Conservation (phyloP, 2,113 vertebrate species). For the Pipa parva region DNA sequence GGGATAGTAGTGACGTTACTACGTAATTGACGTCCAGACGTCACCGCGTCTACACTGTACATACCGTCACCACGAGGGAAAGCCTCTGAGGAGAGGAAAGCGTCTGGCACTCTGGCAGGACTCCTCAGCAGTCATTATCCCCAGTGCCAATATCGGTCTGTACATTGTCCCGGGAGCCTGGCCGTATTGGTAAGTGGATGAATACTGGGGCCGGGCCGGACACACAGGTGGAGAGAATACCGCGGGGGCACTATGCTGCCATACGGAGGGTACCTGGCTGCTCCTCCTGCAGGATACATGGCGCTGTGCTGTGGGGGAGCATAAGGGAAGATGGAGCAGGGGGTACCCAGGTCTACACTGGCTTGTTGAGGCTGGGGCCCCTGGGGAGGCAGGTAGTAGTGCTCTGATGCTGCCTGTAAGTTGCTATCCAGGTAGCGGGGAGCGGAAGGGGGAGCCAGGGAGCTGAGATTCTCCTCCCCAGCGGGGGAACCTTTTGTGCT, state of each 20-base stretch:
- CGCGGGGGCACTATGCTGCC: slow-evolving; percentile 83
- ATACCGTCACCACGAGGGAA: no score
- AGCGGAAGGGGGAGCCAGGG: slow-evolving; percentile 58
- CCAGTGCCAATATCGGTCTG: no score
- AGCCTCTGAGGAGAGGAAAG: no score
- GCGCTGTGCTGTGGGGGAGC: slow-evolving; percentile 48
- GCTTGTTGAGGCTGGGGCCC: slow-evolving; percentile 62
- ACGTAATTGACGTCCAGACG: no score
- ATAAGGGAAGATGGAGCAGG: slow-evolving; percentile 89
- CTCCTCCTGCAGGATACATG: slow-evolving; percentile 46
- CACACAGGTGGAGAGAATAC: slow-evolving; percentile 81
- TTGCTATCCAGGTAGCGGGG: slow-evolving; percentile 86
- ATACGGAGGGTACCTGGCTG: slow-evolving; percentile 82
- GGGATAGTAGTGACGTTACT: no score
- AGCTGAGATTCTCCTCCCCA: slow-evolving; percentile 75
- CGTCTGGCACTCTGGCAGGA: no score
- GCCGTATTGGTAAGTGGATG: slow-evolving; percentile 67
- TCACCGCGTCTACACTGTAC: no score
- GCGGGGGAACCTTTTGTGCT: slow-evolving; percentile 79
- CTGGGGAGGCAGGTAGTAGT: slow-evolving; percentile 80
- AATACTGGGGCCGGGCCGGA: slow-evolving; percentile 74
- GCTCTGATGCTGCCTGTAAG: slow-evolving; percentile 69
- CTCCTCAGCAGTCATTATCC: no score
- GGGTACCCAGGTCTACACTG: slow-evolving; percentile 63
- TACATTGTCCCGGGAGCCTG: slow-evolving; percentile 61